Evolutionary conservation across 2,888 invertebrate species (phyloP).

Genomic region (Rhagophthalmus giganteus): DNA sequence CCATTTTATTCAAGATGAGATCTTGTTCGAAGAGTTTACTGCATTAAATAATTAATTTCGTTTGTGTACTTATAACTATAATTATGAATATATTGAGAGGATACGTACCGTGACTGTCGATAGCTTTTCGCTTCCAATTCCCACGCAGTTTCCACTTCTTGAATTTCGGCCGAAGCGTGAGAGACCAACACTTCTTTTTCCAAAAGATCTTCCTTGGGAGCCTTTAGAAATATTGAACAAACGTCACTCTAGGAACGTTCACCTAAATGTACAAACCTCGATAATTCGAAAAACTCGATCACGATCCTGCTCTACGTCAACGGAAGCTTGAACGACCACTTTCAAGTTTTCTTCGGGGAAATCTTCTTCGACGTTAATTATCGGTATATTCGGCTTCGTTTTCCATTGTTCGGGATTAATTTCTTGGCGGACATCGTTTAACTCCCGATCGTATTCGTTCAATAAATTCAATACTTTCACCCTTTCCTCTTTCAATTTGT

Average conservation of each 20-base stretch:
- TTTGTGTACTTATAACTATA: background rate
- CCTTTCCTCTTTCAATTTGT: conserved; percentile 55
- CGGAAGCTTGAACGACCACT: background rate
- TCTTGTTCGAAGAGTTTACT: conserved; percentile 69
- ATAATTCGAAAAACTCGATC: background rate
- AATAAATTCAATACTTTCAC: conserved; percentile 51
- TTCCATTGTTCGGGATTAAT: too few species aligned
- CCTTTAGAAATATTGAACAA: background rate
- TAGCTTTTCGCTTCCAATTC: conserved; percentile 62
- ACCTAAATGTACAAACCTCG: background rate
- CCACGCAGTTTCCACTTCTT: conserved; percentile 55
- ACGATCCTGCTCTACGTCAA: background rate
- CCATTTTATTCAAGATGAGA: conserved; percentile 62
- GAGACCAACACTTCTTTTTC: conserved; percentile 6
- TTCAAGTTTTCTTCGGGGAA: conserved; percentile 62
- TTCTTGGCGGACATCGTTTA: conserved; percentile 53
- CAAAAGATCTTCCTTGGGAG: background rate
- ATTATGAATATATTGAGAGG: conserved; percentile 17
- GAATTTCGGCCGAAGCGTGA: background rate
- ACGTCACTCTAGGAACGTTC: too few species aligned
- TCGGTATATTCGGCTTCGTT: too few species aligned
- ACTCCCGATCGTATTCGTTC: conserved; percentile 47
- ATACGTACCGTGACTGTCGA: conserved; percentile 57
- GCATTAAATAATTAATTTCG: background rate
- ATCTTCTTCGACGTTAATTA: conserved; percentile 59